These are phyloP conservation scores for Mesorhabditis spiculigera DNA, from an alignment of 2,888 invertebrate genomes.

Conservation along the genomic window DNA sequence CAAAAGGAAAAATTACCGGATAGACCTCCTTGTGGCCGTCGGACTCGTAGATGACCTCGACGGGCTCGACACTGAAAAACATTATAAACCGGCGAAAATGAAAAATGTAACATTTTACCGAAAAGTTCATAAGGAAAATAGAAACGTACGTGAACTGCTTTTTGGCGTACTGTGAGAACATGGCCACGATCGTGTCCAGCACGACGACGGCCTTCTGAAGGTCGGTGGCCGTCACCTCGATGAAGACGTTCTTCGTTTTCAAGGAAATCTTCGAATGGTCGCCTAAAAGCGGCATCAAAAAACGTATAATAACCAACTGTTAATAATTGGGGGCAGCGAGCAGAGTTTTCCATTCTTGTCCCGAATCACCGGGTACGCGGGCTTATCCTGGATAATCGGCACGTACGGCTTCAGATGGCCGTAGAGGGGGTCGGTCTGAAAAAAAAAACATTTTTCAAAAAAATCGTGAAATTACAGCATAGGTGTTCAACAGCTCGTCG, in stretches of 20 bases:
- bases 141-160: constrained; percentile 68
- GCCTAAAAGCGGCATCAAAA: constrained; percentile 61
- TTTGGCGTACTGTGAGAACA: constrained; percentile 85
- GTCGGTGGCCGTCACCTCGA: constrained; percentile 96
- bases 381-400: constrained; percentile 85
- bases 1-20: constrained; percentile 26
- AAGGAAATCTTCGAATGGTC: constrained; percentile 90
- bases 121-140: constrained; percentile 33
- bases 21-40: constrained; percentile 63
- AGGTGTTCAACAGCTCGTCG: constrained; percentile 82
- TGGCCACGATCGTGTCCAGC: constrained; percentile 86
- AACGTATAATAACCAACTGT: constrained; percentile 64
- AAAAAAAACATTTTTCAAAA: no score
- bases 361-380: constrained; percentile 89
- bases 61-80: constrained; percentile 71
- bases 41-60: constrained; percentile 77
- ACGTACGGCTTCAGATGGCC: constrained; percentile 90
- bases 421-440: constrained; percentile 70
- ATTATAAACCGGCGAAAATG: constrained; percentile 16
- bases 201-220: constrained; percentile 88
- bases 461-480: constrained; percentile 70
- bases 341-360: constrained; percentile 84
- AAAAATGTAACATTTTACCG: background rate
- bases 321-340: constrained; percentile 96
- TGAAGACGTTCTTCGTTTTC: constrained; percentile 90